These are phyloP conservation scores for Cyclopterus lumpus DNA, from an alignment of 2,797 vertebrate genomes.

Conservation along the genomic window DNA sequence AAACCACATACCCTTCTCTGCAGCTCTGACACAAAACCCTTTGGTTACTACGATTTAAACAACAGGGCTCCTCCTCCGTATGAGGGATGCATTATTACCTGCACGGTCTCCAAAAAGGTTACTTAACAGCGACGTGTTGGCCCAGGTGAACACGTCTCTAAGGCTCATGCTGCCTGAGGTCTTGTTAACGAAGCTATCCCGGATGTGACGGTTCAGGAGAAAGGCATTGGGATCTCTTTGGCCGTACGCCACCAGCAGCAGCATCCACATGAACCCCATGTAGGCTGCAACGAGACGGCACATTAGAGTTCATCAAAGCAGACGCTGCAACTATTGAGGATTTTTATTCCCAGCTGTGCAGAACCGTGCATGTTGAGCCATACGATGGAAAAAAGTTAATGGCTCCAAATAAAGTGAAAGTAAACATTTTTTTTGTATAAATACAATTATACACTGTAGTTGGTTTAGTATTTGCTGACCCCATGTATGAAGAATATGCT, in stretches of 20 bases:
- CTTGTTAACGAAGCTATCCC: constrained; percentile 83
- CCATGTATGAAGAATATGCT: not conserved
- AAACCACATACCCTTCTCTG: not conserved
- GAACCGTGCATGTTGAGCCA: not conserved
- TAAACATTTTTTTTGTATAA: not conserved
- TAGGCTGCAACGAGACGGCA: constrained; percentile 80
- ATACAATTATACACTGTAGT: not conserved
- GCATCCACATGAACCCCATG: constrained; percentile 91
- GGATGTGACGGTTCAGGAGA: constrained; percentile 88
- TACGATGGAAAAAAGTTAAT: not conserved
- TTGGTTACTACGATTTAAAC: not conserved
- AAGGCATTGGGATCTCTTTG: constrained; percentile 92
- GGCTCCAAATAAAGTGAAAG: not conserved
- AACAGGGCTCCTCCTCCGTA: not conserved
- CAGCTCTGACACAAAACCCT: not conserved
- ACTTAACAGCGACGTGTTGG: constrained; percentile 85
- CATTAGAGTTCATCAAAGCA: not conserved
- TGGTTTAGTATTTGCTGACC: not conserved
- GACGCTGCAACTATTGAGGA: not conserved
- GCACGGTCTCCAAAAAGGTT: constrained; percentile 87
- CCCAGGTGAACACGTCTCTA: constrained; percentile 88
- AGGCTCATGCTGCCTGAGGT: constrained; percentile 79
- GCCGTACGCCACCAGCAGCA: constrained; percentile 90
- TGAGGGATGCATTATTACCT: constrained; percentile 79
- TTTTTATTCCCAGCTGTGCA: not conserved